These are phyloP conservation scores for Drosophila bifasciata DNA, from an alignment of 1,140 invertebrate genomes.

Conservation along the genomic window DNA sequence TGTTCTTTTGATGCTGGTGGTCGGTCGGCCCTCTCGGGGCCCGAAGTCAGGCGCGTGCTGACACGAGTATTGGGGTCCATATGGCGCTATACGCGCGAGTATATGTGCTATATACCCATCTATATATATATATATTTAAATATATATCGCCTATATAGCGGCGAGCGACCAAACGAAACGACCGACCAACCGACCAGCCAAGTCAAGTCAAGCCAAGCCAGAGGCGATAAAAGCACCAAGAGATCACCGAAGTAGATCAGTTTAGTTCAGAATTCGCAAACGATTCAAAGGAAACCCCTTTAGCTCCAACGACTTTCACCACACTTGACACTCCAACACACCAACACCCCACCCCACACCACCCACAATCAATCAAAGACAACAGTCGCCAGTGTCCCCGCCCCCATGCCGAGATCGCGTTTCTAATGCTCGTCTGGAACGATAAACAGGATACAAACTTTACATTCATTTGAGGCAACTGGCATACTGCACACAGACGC, in stretches of 20 bases:
- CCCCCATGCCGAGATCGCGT: slow-evolving; percentile 11
- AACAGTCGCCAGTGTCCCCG: too few species aligned
- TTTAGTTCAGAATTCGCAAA: slow-evolving; percentile 73
- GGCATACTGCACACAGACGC: background rate
- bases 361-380: too few species aligned
- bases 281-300: slow-evolving; percentile 8
- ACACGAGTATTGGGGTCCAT: slow-evolving; percentile 7
- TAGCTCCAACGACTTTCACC: too few species aligned
- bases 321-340: background rate
- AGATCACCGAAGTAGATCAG: slow-evolving; percentile 76
- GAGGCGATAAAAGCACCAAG: slow-evolving; percentile 75
- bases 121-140: slow-evolving; percentile 9
- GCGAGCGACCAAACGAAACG: slow-evolving; percentile 38
- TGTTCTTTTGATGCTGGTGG: slow-evolving; percentile 14
- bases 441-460: slow-evolving; percentile 80
- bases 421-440: slow-evolving; percentile 79
- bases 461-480: slow-evolving; percentile 67
- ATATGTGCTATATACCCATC: slow-evolving; percentile 39
- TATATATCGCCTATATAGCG: slow-evolving; percentile 40
- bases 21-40: slow-evolving; percentile 34
- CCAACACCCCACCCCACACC: background rate
- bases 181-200: slow-evolving; percentile 32
- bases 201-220: slow-evolving; percentile 29
- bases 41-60: slow-evolving; percentile 57
- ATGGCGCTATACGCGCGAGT: slow-evolving; percentile 2